Conservation (phyloP, 30 jellyfish, hydroid and myxozoan species). For the Phacellophora camtschatica region DNA sequence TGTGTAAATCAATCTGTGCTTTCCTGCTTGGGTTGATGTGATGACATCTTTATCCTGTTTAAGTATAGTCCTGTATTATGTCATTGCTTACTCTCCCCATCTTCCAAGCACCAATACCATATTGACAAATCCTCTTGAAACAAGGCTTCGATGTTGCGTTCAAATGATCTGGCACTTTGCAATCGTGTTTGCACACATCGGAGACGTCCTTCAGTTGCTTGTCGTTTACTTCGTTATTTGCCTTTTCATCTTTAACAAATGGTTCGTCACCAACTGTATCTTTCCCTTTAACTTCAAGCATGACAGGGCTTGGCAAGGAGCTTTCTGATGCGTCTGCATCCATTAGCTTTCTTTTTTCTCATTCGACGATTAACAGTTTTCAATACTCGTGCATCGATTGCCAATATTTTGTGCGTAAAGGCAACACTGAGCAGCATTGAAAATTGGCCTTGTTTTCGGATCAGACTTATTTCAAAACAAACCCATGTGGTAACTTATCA, state of each 20-base stretch:
- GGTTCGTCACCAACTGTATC: slow-evolving; percentile 29
- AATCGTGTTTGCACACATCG: slow-evolving; percentile 5
- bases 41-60: neutral
- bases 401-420: neutral
- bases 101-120: slow-evolving; percentile 78
- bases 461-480: slow-evolving; percentile 1
- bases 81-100: slow-evolving; percentile 57
- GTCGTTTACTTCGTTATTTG: neutral
- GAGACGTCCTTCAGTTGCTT: neutral
- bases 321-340: slow-evolving; percentile 33
- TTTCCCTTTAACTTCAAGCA: slow-evolving; percentile 12
- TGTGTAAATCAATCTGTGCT: neutral
- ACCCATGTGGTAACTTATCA: slow-evolving; percentile 26
- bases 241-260: neutral
- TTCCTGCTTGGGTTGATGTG: neutral
- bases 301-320: slow-evolving; percentile 20
- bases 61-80: slow-evolving; percentile 38
- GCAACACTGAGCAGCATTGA: neutral
- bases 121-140: slow-evolving; percentile 36
- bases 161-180: neutral
- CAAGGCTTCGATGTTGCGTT: slow-evolving; percentile 1
- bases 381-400: neutral
- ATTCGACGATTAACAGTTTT: neutral
- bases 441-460: neutral
- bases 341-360: neutral